phyloP scores from a whole-genome alignment of 2,888 invertebrate genomes.

The Drosophila nigricruria region DNA sequence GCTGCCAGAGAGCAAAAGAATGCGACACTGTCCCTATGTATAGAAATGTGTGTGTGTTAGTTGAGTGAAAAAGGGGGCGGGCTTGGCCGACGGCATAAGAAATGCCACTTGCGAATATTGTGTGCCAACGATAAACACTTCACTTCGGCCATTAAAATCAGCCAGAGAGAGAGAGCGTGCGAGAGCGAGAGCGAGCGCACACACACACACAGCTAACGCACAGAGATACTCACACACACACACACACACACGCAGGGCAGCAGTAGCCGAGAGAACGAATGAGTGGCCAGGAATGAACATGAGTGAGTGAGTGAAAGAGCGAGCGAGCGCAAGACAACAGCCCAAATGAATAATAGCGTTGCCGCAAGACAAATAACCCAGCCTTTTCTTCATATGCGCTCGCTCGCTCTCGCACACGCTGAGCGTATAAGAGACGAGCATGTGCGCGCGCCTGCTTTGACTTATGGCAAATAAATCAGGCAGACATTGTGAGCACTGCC shows the following conservation, averaged over 20 bases:
- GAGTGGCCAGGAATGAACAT: slow-evolving; percentile 62
- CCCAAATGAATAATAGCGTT: slow-evolving; percentile 85
- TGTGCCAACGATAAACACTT: slow-evolving; percentile 85
- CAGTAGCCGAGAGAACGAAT: slow-evolving; percentile 52
- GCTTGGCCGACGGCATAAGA: slow-evolving; percentile 77
- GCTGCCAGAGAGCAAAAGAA: slow-evolving; percentile 51
- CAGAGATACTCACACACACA: slow-evolving; percentile 24
- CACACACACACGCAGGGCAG: slow-evolving; percentile 30
- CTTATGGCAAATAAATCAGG: slow-evolving; percentile 79
- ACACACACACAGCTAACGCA: slow-evolving; percentile 11
- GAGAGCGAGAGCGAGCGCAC: slow-evolving; percentile 33
- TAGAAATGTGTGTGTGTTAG: slow-evolving; percentile 34
- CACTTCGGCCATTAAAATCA: slow-evolving; percentile 85
- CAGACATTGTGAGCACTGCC: slow-evolving; percentile 47
- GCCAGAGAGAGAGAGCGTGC: slow-evolving; percentile 49
- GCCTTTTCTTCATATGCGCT: slow-evolving; percentile 79
- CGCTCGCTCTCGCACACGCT: slow-evolving; percentile 48
- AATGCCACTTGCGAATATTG: slow-evolving; percentile 83
- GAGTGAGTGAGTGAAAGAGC: slow-evolving; percentile 53
- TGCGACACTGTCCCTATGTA: slow-evolving; percentile 48
- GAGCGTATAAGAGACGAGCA: slow-evolving; percentile 39
- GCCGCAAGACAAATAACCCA: slow-evolving; percentile 85
- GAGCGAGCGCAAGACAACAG: slow-evolving; percentile 54
- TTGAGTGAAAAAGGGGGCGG: slow-evolving; percentile 65
- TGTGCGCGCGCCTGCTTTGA: slow-evolving; percentile 76